Evolutionary conservation across 2,797 vertebrate species (phyloP).

Genomic region (Carapus acus): DNA sequence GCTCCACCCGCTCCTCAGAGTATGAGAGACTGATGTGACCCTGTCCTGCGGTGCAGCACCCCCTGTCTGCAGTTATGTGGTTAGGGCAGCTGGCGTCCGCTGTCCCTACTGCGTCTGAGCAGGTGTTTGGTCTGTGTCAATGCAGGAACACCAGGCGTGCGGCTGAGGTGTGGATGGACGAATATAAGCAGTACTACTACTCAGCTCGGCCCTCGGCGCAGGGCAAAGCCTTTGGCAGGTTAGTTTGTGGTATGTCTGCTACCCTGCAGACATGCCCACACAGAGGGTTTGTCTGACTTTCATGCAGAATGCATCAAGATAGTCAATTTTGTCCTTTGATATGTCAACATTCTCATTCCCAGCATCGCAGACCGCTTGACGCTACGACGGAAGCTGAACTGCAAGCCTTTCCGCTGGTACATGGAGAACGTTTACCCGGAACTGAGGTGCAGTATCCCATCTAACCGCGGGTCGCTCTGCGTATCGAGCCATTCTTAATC

Average conservation of each 20-base stretch:
- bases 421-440: constrained; percentile 96
- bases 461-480: not conserved
- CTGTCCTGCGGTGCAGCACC: no score
- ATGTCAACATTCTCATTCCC: constrained; percentile 3
- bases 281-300: not conserved
- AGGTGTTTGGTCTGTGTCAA: constrained; percentile 37
- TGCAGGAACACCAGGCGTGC: constrained; percentile 93
- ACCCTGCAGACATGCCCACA: not conserved
- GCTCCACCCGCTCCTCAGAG: no score
- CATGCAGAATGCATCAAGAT: not conserved
- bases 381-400: constrained; percentile 85
- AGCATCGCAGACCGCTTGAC: constrained; percentile 86
- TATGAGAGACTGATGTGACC: no score
- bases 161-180: constrained; percentile 99
- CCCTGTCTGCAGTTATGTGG: no score
- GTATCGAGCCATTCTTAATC: not conserved
- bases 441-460: constrained; percentile 80
- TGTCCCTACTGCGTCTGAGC: constrained; percentile 32
- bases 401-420: constrained; percentile 98
- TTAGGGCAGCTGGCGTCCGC: no score
- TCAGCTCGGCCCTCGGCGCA: constrained; percentile 91
- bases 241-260: constrained; percentile 22
- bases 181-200: constrained; percentile 97
- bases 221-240: constrained; percentile 94
- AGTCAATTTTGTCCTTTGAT: constrained; percentile 1